Evolutionary conservation across 2,888 invertebrate genomes (phyloP).

Genomic region (Sphinx pinastri): DNA sequence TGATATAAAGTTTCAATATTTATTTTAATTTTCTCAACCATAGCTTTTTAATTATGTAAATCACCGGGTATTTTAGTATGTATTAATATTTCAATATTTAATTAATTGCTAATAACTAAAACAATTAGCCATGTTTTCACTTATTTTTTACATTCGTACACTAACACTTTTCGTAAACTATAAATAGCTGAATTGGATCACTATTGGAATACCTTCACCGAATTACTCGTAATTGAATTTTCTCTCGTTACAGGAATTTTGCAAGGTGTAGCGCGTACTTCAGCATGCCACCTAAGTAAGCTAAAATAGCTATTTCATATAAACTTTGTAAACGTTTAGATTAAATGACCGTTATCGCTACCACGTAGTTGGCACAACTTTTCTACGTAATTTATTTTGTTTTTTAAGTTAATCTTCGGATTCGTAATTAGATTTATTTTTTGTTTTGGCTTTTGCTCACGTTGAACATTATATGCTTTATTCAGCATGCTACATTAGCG

Average conservation of each 20-base stretch:
- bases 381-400: background rate
- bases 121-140: background rate
- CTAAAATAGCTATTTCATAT: conserved; percentile 38
- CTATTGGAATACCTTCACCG: conserved; percentile 35
- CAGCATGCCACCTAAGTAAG: conserved; percentile 83
- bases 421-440: background rate
- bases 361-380: conserved; percentile 19
- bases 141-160: background rate
- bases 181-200: conserved; percentile 6
- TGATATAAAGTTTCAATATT: too few relatives aligned
- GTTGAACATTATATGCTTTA: background rate
- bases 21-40: too few relatives aligned
- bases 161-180: background rate
- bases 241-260: conserved; percentile 77
- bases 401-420: conserved; percentile 1
- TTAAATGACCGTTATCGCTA: background rate
- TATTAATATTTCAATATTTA: background rate
- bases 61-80: background rate
- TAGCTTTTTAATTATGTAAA: background rate
- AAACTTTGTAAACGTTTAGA: conserved; percentile 2
- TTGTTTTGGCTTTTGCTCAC: conserved; percentile 14
- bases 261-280: conserved; percentile 68
- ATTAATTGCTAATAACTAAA: background rate
- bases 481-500: conserved; percentile 1
- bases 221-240: conserved; percentile 52